A percentile compares a stretch with the other conserved stretches of the same genome.
These are phyloP conservation scores for Cryptophagus acutangulus DNA, from an alignment of 2,888 invertebrate species.

Conservation along the genomic window DNA sequence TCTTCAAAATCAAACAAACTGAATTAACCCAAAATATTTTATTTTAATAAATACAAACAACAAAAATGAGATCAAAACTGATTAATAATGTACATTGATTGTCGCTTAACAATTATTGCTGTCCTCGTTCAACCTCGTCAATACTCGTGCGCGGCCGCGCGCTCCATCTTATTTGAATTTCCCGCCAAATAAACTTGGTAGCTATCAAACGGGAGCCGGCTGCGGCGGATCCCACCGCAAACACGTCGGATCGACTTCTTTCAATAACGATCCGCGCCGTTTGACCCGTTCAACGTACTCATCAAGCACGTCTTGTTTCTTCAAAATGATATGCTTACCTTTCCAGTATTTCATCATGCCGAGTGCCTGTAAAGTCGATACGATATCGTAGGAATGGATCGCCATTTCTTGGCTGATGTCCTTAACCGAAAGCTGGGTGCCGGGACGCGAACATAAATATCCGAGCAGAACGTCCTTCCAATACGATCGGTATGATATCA, in stretches of 20 bases:
- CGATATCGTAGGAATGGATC: slow-evolving; percentile 95
- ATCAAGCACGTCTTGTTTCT: slow-evolving; percentile 90
- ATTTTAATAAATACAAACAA: too few relatives aligned
- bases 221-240: slow-evolving; percentile 82
- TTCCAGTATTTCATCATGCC: slow-evolving; percentile 99
- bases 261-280: slow-evolving; percentile 67
- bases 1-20: too few relatives aligned
- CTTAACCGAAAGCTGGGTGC: slow-evolving; percentile 85
- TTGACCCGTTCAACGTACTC: slow-evolving; percentile 83
- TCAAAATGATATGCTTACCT: slow-evolving; percentile 86
- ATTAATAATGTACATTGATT: slow-evolving; percentile 2
- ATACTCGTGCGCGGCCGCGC: too few relatives aligned
- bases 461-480: slow-evolving; percentile 96
- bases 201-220: slow-evolving; percentile 44
- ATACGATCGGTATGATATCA: slow-evolving; percentile 96
- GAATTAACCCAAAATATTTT: too few relatives aligned
- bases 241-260: slow-evolving; percentile 82
- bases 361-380: slow-evolving; percentile 91
- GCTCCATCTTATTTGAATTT: too few relatives aligned
- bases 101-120: too few relatives aligned
- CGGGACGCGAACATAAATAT: slow-evolving; percentile 83
- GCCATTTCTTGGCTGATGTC: slow-evolving; percentile 89
- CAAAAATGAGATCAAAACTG: too few relatives aligned
- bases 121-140: too few relatives aligned
- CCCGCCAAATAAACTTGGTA: too few relatives aligned